Evolutionary conservation across 1,140 invertebrate species (phyloP), one percentile per base, ranked within the genome.

Genomic region (Aleiodes sp.): DNA sequence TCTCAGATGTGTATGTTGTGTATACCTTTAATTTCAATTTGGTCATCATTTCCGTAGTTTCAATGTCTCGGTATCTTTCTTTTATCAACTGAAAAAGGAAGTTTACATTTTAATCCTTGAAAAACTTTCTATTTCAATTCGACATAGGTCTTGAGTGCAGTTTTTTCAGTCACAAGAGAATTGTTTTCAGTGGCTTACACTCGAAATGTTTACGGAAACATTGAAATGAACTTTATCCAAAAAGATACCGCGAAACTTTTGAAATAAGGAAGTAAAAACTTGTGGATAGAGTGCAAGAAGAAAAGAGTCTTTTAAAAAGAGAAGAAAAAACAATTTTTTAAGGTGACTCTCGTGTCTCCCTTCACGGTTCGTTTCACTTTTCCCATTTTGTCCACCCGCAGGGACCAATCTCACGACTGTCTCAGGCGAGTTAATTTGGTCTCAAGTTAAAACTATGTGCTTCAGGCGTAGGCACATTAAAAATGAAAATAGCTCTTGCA

Each of bases 371-470:
- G 46, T 52, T 52, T 52, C 46, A 52, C 46, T 52, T 52, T 52
- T 52, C 46, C 21, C 16, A 24, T 52, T 52, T 65, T 65, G 26
- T 65, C 31, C 39, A 41, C 39, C 61, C 37, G 39, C 28, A 26
- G 39, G 43, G 43, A 29, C 26, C 65, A 26, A 46, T 68, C 65
- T 66, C 65, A 57, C 31, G 65, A 68, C 52, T 60, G 56, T 68
- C 65, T 68, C 65, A 60, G 16, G 56, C 63, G 35, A 60, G 31
- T 39, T 63, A 26, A 35, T 39, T 4, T 63, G 60, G 31, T 37
- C 19, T 33, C 9, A 21, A 33, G 35, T 37, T 35, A 24, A 63
- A 33, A 10, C 16, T 10, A 33, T 63, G 31, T 39, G 31, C 21
- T 63, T 33, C 19, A 14, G 21, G 60, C 60, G 31, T 39, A 33